Base-by-base conservation (phyloP, 2,888 invertebrate genomes). In the Omphaloscelis lunosa region DNA sequence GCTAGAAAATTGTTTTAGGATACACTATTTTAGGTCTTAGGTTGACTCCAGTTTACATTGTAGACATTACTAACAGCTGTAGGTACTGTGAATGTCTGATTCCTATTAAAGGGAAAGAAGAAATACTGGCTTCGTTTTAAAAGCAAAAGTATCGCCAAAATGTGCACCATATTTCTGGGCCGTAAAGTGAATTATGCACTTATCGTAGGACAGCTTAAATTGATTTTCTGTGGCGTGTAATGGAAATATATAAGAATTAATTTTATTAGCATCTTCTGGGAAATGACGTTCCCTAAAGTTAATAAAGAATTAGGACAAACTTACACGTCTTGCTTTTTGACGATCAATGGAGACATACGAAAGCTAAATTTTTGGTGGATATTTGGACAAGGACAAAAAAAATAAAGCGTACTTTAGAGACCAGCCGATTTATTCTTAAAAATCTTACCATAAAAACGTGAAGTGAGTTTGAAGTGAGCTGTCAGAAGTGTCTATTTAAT, bases 1-100 rank as follows among this genome's bases (percentile, higher is more conserved):
- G 20, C 41, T 17, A 58, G 20, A 29, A 51, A 77, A 61, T 59
- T 39, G 48, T 58, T 58, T 56, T 73, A 72, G 41, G 73, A 72
- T 56, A 39, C 17, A 67, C 23, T 9, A 34, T 72, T 73, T 73
- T n/a, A 34, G 29, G 15, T 23, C 27, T 17, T 29, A 71, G 6
- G 53, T 29, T 12, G 58, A 48, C 27, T 73, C 48, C 27, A 48
- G 48, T 74, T 48, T 48, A 58, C 45, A 34, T 59, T 34, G 34
- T 48, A 34, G 23, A 2, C 45, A 29, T 48, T 67, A 34, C 23
- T 67, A 34, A 67, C 34, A 51, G 34, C 23, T 67, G 5, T 51
- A 34, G 11, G 27, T 27, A 51, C 39, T 51, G 27, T 72, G 39
- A 27, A 39, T 51, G 15, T 23, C 69, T 51, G 39, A 53, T 72